A percentile compares a stretch with the other conserved stretches of the same genome.
These are phyloP conservation scores for human DNA, from an alignment of 2,113 vertebrate species.

Conservation along the genomic window DNA sequence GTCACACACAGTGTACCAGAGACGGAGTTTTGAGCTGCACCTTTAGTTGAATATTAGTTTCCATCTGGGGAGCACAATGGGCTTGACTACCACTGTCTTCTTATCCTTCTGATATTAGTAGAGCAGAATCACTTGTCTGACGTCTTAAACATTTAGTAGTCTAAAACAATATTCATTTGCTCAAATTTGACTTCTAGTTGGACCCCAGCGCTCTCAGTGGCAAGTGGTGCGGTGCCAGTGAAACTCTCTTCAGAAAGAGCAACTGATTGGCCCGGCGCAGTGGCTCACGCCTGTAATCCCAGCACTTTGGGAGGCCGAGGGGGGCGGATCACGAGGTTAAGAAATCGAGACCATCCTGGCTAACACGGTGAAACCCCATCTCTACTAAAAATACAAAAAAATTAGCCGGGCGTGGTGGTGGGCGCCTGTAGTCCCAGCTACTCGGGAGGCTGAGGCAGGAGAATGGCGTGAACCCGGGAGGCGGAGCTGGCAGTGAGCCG, in stretches of 20 bases:
- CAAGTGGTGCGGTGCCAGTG: neutral
- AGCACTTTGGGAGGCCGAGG: no score
- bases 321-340: no score
- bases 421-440: no score
- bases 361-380: no score
- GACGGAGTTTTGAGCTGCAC: neutral
- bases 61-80: neutral
- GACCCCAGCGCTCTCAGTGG: neutral
- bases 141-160: neutral
- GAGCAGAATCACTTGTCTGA: neutral
- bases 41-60: neutral
- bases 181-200: neutral
- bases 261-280: neutral
- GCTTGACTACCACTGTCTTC: neutral
- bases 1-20: neutral
- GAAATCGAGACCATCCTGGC: no score
- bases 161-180: neutral
- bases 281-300: no score
- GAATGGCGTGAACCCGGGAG: no score
- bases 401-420: no score
- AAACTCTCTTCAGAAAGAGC: neutral
- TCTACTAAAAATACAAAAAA: no score
- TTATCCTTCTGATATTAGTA: neutral
- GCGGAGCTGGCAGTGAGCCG: no score
- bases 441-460: no score